Evolutionary conservation across 2,113 vertebrate genomes (phyloP), one percentile per base, ranked within the genome.

Genomic region (Pomatorhinus ruficollis): DNA sequence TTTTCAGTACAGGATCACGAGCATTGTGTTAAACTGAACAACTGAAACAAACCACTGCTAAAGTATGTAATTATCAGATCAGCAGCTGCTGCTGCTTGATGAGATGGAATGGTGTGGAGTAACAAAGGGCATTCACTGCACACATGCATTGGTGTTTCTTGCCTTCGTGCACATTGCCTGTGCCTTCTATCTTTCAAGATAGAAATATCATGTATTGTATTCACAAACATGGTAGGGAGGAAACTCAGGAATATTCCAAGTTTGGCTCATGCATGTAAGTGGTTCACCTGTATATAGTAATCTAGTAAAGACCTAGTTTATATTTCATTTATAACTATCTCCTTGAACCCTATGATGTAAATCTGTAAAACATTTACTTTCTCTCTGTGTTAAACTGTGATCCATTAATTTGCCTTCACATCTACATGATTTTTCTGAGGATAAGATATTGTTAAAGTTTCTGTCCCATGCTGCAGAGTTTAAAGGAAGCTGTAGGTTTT

Each of bases 121-220:
- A 40, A 11, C 17, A 50, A 59, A 63, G 24, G 52, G 21, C 12
- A 11, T 81, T 82, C 4, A 18, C 53, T 63, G 44, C n/a, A 49
- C 3, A 10, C 2, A 1, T 57, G 8, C 18, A 11, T 45, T 0
- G 0, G 14, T 65, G n/a, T 20, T 65, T 72, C 15, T 42, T 89
- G 28, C 50, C 27, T 92, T 90, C 16, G 10, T 42, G 40, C 15
- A 18, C 31, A 2, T 25, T 72, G 22, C 17, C 15, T 11, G 0
- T 19, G 15, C 80, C 22, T 24, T 59, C 22, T 64, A 0, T 65
- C 27, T 70, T 56, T 59, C 52, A 31, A 25, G 21, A 5, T 0
- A 33, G 8, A 35, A 72, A 44, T 77, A 40, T 12, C 28, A 0
- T 45, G 9, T 39, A 25, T 71, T 30, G 15, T 82, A 10, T 87